Evolutionary conservation across 1,140 invertebrate genomes (phyloP).

Genomic region (Temnothorax nylanderi): DNA sequence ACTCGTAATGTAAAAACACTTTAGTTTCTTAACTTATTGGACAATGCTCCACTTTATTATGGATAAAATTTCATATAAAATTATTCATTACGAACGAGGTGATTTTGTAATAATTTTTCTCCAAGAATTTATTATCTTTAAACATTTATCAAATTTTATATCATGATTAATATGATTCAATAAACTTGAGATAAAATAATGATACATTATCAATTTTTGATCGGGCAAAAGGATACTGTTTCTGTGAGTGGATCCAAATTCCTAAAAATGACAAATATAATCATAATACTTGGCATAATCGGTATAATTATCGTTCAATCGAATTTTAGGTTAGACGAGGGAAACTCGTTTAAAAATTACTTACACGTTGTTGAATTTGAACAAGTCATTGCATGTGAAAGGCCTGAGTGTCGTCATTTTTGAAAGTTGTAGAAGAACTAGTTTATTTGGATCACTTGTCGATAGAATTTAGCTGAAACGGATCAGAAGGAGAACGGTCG

Average conservation of each 20-base stretch:
- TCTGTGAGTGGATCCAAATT: constrained; percentile 99
- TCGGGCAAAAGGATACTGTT: constrained; percentile 90
- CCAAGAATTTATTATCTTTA: background rate
- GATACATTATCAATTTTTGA: constrained; percentile 1
- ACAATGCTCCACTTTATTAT: background rate
- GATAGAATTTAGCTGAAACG: background rate
- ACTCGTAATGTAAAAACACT: background rate
- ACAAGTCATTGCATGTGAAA: constrained; percentile 97
- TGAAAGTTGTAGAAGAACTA: background rate
- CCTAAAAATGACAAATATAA: constrained; percentile 86
- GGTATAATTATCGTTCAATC: background rate
- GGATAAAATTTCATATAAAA: background rate
- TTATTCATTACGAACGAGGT: background rate
- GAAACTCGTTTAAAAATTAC: constrained; percentile 79
- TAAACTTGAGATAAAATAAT: background rate
- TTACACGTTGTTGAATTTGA: constrained; percentile 98
- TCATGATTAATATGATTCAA: background rate
- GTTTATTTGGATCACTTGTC: no score
- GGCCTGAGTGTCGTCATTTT: constrained; percentile 95
- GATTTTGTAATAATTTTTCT: background rate
- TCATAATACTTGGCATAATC: background rate
- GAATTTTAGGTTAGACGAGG: constrained; percentile 43
- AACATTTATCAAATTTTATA: background rate
- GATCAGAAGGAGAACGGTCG: background rate
- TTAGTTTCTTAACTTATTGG: background rate